Evolutionary conservation across 2,888 invertebrate genomes (phyloP).

Genomic region (Silvanus unidentatus): DNA sequence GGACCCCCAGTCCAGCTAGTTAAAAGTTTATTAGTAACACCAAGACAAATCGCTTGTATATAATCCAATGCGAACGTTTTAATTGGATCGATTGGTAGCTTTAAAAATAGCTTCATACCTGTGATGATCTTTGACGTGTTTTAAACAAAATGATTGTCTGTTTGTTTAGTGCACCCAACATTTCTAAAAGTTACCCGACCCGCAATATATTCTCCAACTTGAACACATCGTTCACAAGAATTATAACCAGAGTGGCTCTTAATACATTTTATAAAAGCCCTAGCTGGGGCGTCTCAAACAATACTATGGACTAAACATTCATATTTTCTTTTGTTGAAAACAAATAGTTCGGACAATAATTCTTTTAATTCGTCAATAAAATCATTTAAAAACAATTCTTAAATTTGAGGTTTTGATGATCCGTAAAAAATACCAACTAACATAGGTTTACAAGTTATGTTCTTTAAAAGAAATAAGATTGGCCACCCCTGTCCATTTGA

Average conservation of each 20-base stretch:
- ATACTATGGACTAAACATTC: neutral
- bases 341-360: neutral
- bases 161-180: too few species aligned
- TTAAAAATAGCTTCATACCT: slow-evolving; percentile 7
- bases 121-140: slow-evolving; percentile 12
- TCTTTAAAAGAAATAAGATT: neutral
- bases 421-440: neutral
- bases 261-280: slow-evolving; percentile 11
- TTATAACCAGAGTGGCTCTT: slow-evolving; percentile 12
- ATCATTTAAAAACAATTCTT: neutral
- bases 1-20: neutral
- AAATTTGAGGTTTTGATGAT: neutral
- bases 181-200: neutral
- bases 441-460: neutral
- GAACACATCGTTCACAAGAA: slow-evolving; percentile 15
- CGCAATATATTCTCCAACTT: neutral
- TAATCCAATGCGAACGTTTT: slow-evolving; percentile 10
- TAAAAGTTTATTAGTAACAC: slow-evolving; percentile 14
- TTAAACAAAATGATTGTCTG: slow-evolving; percentile 10
- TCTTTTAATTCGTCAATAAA: neutral
- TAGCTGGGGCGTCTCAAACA: neutral
- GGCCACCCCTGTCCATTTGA: neutral
- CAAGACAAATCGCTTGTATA: slow-evolving; percentile 8
- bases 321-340: neutral
- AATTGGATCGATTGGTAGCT: slow-evolving; percentile 10